Percentiles rank a stretch among this genome's conserved stretches.
Conservation (phyloP, 2,888 invertebrate species). For the Therioaphis trifolii region DNA sequence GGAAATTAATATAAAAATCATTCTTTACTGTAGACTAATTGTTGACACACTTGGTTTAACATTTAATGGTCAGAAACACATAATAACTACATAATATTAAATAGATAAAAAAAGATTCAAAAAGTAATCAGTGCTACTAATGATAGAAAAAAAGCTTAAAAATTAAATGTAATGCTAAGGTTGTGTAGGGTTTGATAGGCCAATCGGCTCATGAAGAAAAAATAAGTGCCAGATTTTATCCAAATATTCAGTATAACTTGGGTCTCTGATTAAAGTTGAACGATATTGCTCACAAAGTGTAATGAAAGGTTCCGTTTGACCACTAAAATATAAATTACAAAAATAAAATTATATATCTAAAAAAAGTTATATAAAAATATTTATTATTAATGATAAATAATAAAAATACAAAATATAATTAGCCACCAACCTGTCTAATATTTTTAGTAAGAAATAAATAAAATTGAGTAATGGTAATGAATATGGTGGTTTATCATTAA, state of each 20-base stretch:
- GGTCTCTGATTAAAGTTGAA: slow-evolving; percentile 83
- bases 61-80: too few species aligned
- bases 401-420: slow-evolving; percentile 18
- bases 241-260: slow-evolving; percentile 86
- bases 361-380: too few species aligned
- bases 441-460: slow-evolving; percentile 86
- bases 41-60: too few species aligned
- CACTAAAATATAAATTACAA: slow-evolving; percentile 72
- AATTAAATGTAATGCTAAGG: too few species aligned
- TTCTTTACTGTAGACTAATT: too few species aligned
- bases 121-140: too few species aligned
- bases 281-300: slow-evolving; percentile 86
- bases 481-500: slow-evolving; percentile 87
- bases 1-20: too few species aligned
- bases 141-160: too few species aligned
- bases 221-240: slow-evolving; percentile 92
- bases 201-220: slow-evolving; percentile 80
- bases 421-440: slow-evolving; percentile 79
- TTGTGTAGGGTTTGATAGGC: slow-evolving; percentile 63
- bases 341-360: too few species aligned
- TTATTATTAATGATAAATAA: too few species aligned
- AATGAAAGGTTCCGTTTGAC: slow-evolving; percentile 81
- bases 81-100: too few species aligned
- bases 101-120: too few species aligned
- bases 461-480: slow-evolving; percentile 90